Conservation (phyloP, 2,113 vertebrate species). For the Gopherus flavomarginatus region DNA sequence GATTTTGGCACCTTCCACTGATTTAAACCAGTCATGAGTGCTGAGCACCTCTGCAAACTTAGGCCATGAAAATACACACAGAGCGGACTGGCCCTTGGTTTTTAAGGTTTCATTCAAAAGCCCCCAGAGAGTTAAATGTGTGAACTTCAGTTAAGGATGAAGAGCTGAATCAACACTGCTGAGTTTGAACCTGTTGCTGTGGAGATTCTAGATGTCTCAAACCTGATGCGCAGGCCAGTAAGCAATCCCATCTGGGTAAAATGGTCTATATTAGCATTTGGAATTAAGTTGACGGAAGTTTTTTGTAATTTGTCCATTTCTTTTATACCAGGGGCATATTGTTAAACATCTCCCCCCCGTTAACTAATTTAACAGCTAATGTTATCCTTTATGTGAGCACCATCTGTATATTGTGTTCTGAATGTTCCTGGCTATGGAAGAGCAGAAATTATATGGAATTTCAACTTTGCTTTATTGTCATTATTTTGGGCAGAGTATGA, state of each 20-base stretch:
- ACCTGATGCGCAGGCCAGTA: slow-evolving; percentile 37
- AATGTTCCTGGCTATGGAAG: slow-evolving; percentile 56
- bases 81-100: slow-evolving; percentile 14
- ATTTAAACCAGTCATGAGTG: not conserved
- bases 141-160: slow-evolving; percentile 57
- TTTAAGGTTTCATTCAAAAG: slow-evolving; percentile 55
- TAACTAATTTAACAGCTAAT: slow-evolving; percentile 73
- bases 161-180: slow-evolving; percentile 56
- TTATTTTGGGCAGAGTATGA: slow-evolving; percentile 65
- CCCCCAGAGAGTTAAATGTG: slow-evolving; percentile 11
- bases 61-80: not conserved
- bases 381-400: slow-evolving; percentile 64
- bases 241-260: slow-evolving; percentile 42
- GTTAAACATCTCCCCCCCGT: slow-evolving; percentile 49
- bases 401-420: slow-evolving; percentile 70
- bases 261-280: slow-evolving; percentile 24
- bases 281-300: slow-evolving; percentile 67
- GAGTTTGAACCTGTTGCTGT: slow-evolving; percentile 14
- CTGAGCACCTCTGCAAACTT: slow-evolving; percentile 17
- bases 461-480: slow-evolving; percentile 69
- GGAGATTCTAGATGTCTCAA: not conserved
- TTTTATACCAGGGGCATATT: slow-evolving; percentile 70
- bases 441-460: slow-evolving; percentile 66
- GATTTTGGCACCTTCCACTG: slow-evolving; percentile 39
- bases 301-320: slow-evolving; percentile 63